These are phyloP conservation scores for Laticauda laticaudata DNA, from an alignment of 2,113 vertebrate species.

Conservation along the genomic window DNA sequence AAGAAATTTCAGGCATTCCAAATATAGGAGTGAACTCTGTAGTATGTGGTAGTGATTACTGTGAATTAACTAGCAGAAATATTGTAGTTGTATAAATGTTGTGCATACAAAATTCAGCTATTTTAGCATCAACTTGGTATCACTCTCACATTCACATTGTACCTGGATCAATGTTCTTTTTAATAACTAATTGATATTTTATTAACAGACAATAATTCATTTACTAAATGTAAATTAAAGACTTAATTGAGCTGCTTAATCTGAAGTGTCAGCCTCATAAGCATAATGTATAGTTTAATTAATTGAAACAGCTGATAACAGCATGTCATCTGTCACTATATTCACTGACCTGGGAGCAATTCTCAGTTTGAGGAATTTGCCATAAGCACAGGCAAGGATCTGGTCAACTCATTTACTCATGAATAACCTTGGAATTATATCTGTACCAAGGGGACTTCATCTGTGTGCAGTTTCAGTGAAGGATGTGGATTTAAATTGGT, in stretches of 20 bases:
- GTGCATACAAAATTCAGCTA: constrained; percentile 39
- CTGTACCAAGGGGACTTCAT: background rate
- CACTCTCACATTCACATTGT: constrained; percentile 68
- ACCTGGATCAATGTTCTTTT: constrained; percentile 72
- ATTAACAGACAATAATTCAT: constrained; percentile 75
- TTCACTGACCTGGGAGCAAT: constrained; percentile 68
- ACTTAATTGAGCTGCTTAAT: constrained; percentile 75
- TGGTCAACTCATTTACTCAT: background rate
- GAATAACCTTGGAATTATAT: background rate
- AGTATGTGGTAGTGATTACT: constrained; percentile 43
- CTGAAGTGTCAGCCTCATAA: constrained; percentile 69
- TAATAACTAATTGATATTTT: constrained; percentile 78
- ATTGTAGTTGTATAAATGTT: constrained; percentile 52
- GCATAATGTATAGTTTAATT: constrained; percentile 71
- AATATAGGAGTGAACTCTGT: constrained; percentile 23
- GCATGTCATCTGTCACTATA: constrained; percentile 69
- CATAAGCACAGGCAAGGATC: fast-evolving
- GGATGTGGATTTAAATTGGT: background rate
- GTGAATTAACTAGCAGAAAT: constrained; percentile 42
- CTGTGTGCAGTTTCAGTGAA: background rate
- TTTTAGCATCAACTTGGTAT: constrained; percentile 59
- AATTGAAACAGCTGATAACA: constrained; percentile 69
- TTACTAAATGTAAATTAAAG: constrained; percentile 79
- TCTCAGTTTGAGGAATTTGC: constrained; percentile 46
- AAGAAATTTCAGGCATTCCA: constrained; percentile 48